phyloP scores from a whole-genome alignment of 2,888 invertebrate genomes.

The Ditula angustiorana region DNA sequence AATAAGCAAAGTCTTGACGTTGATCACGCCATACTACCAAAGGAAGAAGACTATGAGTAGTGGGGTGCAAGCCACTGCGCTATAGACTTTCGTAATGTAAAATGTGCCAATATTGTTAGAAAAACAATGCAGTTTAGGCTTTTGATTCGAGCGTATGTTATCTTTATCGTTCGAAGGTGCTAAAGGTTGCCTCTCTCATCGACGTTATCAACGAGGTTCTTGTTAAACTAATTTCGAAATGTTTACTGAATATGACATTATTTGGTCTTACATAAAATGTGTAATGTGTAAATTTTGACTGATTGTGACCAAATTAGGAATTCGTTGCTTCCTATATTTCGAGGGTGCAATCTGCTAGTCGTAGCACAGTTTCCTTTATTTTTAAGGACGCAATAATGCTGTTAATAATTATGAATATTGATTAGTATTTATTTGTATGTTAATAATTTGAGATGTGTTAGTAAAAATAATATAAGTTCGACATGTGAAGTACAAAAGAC shows the following conservation, averaged over 20 bases:
- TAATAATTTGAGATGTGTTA: neutral
- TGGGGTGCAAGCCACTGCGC: too few relatives aligned
- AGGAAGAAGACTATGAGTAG: too few relatives aligned
- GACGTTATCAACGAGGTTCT: constrained; percentile 16
- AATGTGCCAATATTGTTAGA: constrained; percentile 36
- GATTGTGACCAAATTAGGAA: constrained; percentile 39
- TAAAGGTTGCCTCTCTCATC: constrained; percentile 58
- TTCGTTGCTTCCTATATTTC: constrained; percentile 46
- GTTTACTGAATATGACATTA: neutral
- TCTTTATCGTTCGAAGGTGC: constrained; percentile 58
- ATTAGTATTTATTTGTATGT: neutral
- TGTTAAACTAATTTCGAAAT: neutral
- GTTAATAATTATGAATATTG: neutral
- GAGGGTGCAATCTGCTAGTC: constrained; percentile 53
- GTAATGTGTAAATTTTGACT: neutral
- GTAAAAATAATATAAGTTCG: neutral
- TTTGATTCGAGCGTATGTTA: constrained; percentile 5
- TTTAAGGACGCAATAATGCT: constrained; percentile 11
- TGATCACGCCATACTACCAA: too few relatives aligned
- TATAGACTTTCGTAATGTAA: neutral
- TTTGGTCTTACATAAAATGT: neutral
- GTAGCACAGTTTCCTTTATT: constrained; percentile 26
- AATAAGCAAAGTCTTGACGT: too few relatives aligned
- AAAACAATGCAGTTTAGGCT: constrained; percentile 11
- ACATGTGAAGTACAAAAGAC: neutral